Evolutionary conservation across 2,113 vertebrate species (phyloP), one percentile per base, ranked within the genome.

Genomic region (Tachycineta bicolor): DNA sequence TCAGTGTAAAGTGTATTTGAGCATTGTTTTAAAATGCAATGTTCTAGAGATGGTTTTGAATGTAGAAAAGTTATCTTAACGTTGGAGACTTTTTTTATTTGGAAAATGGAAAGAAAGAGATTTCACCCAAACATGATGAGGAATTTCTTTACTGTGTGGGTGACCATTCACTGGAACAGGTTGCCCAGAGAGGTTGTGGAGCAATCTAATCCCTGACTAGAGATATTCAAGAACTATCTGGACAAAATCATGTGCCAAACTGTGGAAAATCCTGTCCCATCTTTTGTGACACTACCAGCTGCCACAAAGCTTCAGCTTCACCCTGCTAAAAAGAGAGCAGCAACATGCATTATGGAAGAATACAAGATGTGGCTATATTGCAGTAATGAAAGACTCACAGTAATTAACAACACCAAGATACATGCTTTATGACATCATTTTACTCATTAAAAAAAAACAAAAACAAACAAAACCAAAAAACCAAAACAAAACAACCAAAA

Each of bases 1-100:
- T 14, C 19, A 53, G 12, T 37, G 17, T 62, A 28, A 4, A 28
- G 37, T 5, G 4, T 55, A 44, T 74, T 52, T 47, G 8, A 73
- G 24, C 12, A 62, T 19, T 5, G 1, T 47, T 90, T 85, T 63
- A n/a, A 65, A 91, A 65, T 10, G 11, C 12, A 56, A 74, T 24
- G 5, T 77, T 23, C 10, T 75, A 55, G 11, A 82, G 28, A 62
- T 26, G n/a, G 19, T 22, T 70, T 43, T 75, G 58, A 70, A 73
- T 46, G 10, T 33, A 47, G 71, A 63, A 65, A 19, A 6, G 4
- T 25, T 60, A 56, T 37, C 13, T 78, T 53, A 64, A 52, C 2
- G 6, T 5, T 58, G 23, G 4, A 14, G 0, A 8, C n/a, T 7
- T 1, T 26, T 37, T 63, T 53, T 34, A 37, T 53, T 22, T 89